These are phyloP conservation scores for Drosophila subquinaria DNA, from an alignment of 2,888 invertebrate species.

Conservation along the genomic window DNA sequence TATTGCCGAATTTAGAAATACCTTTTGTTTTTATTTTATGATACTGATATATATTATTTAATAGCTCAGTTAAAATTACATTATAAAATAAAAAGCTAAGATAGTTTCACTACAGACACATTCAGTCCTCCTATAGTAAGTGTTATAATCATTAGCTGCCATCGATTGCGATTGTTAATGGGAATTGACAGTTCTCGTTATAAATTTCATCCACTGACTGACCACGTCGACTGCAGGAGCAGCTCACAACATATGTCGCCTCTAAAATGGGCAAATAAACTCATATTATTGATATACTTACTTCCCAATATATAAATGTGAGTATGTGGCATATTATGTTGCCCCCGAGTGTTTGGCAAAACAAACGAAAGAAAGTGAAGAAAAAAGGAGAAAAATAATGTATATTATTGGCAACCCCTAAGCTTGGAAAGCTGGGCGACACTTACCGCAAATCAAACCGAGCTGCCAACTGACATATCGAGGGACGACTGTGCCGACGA, in stretches of 20 bases:
- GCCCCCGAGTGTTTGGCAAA: constrained; percentile 25
- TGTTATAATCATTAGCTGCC: constrained; percentile 34
- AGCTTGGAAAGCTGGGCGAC: constrained; percentile 29
- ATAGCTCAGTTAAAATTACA: not conserved
- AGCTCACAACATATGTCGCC: constrained; percentile 55
- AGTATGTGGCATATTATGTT: constrained; percentile 22
- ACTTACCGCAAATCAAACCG: constrained; percentile 57
- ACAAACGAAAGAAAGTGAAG: constrained; percentile 29
- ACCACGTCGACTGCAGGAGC: constrained; percentile 13
- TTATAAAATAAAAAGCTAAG: not conserved
- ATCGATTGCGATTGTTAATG: constrained; percentile 24
- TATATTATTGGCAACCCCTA: constrained; percentile 47
- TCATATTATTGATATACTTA: constrained; percentile 37
- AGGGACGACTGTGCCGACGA: constrained; percentile 24
- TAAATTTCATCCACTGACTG: constrained; percentile 26
- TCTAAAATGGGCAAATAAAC: constrained; percentile 52
- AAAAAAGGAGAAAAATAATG: constrained; percentile 19
- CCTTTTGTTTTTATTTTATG: no score
- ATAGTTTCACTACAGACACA: not conserved
- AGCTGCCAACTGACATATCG: constrained; percentile 67
- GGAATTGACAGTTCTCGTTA: constrained; percentile 13
- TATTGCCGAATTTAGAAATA: not conserved
- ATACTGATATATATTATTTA: no score
- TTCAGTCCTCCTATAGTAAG: not conserved
- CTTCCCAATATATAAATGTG: constrained; percentile 12